phyloP scores from a whole-genome alignment of 1,140 invertebrate genomes.

The Glossosoma conforme region DNA sequence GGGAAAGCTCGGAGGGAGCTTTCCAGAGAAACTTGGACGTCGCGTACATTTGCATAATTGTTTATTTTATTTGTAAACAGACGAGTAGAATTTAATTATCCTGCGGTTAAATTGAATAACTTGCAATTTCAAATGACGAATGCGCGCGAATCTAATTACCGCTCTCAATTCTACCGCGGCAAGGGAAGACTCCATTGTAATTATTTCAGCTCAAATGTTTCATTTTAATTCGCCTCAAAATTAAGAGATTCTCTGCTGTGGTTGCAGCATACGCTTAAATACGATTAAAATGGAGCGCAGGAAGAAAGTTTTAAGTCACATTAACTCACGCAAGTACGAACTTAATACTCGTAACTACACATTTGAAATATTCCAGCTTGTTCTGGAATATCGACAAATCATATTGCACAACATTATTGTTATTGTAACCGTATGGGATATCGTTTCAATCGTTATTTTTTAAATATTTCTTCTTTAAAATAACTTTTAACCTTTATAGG shows the following conservation, averaged over 20 bases:
- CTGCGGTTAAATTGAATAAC: constrained; percentile 13
- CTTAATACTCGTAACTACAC: too few species aligned
- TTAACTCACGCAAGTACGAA: too few species aligned
- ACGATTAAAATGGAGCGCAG: not conserved
- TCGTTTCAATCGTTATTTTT: too few species aligned
- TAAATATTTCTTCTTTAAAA: too few species aligned
- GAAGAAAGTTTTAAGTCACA: too few species aligned
- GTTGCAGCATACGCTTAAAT: not conserved
- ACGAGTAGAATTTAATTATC: constrained; percentile 13
- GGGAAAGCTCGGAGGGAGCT: too few species aligned
- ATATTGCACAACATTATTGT: too few species aligned
- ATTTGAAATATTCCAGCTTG: too few species aligned
- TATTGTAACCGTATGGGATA: too few species aligned
- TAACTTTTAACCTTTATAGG: too few species aligned
- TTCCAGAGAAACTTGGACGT: not conserved
- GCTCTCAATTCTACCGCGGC: not conserved
- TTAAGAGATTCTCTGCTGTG: not conserved
- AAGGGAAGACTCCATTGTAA: not conserved
- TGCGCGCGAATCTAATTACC: constrained; percentile 4
- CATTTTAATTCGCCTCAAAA: not conserved
- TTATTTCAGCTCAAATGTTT: not conserved
- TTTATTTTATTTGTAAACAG: constrained; percentile 27
- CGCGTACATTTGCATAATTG: constrained; percentile 21
- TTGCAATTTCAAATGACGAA: constrained; percentile 4
- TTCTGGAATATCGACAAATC: too few species aligned